phyloP scores from a whole-genome alignment of 2,797 vertebrate genomes.

The Phoeniculus purpureus region DNA sequence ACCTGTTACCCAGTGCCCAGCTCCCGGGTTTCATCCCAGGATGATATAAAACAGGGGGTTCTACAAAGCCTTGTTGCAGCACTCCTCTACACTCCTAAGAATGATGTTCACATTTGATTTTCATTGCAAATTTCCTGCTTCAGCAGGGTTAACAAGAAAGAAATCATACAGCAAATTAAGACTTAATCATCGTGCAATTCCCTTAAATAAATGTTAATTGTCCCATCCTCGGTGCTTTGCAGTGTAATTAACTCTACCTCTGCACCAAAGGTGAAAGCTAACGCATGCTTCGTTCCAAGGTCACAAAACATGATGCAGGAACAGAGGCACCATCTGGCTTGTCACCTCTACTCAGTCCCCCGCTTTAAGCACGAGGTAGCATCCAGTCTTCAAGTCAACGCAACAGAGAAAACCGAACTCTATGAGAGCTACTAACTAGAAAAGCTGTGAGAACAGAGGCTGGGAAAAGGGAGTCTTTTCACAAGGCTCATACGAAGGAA shows the following conservation, averaged over 20 bases:
- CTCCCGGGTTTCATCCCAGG: background rate
- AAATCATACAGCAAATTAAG: constrained; percentile 16
- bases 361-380: background rate
- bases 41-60: background rate
- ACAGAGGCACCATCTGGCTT: background rate
- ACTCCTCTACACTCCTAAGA: background rate
- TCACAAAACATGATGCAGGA: background rate
- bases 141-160: background rate
- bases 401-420: background rate
- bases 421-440: background rate
- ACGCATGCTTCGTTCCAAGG: background rate
- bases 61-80: background rate
- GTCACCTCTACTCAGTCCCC: background rate
- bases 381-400: background rate
- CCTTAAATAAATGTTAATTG: background rate
- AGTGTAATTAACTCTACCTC: background rate
- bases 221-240: background rate
- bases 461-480: background rate
- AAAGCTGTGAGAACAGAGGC: background rate
- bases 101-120: background rate
- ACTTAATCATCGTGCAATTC: constrained; percentile 5
- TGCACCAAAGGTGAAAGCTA: background rate
- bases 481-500: background rate
- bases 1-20: background rate
- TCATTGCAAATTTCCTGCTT: background rate